Evolutionary conservation across 1,140 invertebrate species (phyloP), one percentile per base, ranked within the genome.

Genomic region (Luehdorfia chinensis): DNA sequence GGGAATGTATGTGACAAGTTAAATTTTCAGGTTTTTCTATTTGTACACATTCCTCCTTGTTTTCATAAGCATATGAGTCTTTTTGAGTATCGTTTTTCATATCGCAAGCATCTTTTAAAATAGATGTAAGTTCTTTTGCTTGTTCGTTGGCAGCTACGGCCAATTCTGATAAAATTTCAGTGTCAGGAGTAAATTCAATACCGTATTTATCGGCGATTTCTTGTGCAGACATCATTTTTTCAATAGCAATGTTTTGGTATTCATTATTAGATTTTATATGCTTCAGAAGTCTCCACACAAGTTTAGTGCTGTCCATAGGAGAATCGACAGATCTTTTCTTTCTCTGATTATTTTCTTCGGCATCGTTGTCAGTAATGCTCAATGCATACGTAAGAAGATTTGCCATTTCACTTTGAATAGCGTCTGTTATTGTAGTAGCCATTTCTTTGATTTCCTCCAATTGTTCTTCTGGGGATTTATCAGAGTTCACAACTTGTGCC

Each of bases 141-240:
- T 86, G 72, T 41, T 83, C 67, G 34, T 72, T 79, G 6, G 79
- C 71, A 23, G 72, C 69, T 23, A 70, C 25, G 5, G 79, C 83
- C 0, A 84, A 36, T 14, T 84, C 76, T 23, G 73, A 52, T 4
- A 86, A 45, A 8, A 83, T 69, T 62, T 84, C 78, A 3, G 76
- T 61, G 34, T 86, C 83, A 7, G 83, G 77, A 34, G 58, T 71
- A 50, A 77, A 86, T 25, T 73, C 68, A 12, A 85, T 66, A 5
- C 75, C 75, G 45, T 63, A 85, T 60, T 85, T 84, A 15, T 86
- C 76, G 37, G 81, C 79, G 8, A 86, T 86, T 59, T 86, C 75
- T 65, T 86, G 79, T 25, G 83, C 83, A 7, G 67, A 66, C 79
- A 86, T 84, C 79, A 86, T 80, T 55, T 86, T 86, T 8, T 86